Evolutionary conservation across 2,797 vertebrate species (phyloP), one percentile per base, ranked within the genome.

Genomic region (Melanotaenia nigrans): DNA sequence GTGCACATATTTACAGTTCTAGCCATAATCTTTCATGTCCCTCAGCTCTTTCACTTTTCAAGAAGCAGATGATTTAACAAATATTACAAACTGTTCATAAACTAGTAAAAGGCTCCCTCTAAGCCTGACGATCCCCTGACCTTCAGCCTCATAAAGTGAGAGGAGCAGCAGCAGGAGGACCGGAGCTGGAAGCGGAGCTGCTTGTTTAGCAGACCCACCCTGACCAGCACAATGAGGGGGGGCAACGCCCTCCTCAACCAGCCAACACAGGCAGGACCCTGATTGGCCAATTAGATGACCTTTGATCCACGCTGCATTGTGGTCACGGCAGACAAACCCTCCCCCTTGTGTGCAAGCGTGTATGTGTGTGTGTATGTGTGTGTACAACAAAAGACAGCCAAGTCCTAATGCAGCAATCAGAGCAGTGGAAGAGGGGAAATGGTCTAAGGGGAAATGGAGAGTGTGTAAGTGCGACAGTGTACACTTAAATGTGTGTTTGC

Each of bases 271-370:
- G 81, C 84, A 28, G 75, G 10, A 9, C 47, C 63, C 87, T 85
- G 91, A 93, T 92, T 94, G 92, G 90, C 73, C 86, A 79, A 74
- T 86, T 91, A 87, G 75, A 69, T 92, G 93, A 91, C 92, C 94
- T 92, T 85, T 93, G 91, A 87, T 85, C 90, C 87, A 62, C 4
- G 20, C 3, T 80, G 81, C 82, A 93, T 93, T 94, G 92, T 93
- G 83, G 78, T 85, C 83, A 89, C 92, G 90, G 92, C 90, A 92
- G 85, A 75, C 63, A 62, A 36, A 71, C 75, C 79, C 87, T 62
- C 81, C 86, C 87, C 85, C 74, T 63, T 65, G 32, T 61, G 65
- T 32, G 63, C 40, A 55, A 51, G 45, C 59, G 63, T 65, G 64
- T 60, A 58, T 66, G 80, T 71, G 73, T 67, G 60, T 68, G 75